These are phyloP conservation scores for Valencia hispanica DNA, from an alignment of 2,797 vertebrate genomes.

Conservation along the genomic window DNA sequence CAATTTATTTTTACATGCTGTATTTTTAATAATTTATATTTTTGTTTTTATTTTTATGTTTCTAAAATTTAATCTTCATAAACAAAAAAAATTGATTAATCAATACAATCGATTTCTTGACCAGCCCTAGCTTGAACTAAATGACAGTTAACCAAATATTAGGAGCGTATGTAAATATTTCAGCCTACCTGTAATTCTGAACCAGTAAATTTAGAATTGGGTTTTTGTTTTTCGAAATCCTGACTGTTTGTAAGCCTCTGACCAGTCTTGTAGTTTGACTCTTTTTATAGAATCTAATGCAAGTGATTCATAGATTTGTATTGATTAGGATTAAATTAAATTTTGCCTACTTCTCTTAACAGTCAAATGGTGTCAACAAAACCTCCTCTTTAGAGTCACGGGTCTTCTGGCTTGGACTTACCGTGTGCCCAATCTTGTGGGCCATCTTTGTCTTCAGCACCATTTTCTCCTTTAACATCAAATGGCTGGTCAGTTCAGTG, in stretches of 20 bases:
- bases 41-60: no score
- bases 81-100: no score
- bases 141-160: not conserved
- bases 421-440: conserved; percentile 91
- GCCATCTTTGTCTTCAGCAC: conserved; percentile 90
- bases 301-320: not conserved
- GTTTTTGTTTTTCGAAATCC: not conserved
- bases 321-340: conserved; percentile 4
- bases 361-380: conserved; percentile 66
- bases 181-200: not conserved
- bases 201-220: not conserved
- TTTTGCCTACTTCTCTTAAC: conserved; percentile 21
- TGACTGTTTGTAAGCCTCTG: not conserved
- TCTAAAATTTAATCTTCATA: no score
- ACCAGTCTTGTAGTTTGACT: not conserved
- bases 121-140: not conserved
- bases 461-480: conserved; percentile 89
- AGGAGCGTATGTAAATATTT: not conserved
- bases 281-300: not conserved
- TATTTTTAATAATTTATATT: not conserved
- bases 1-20: not conserved
- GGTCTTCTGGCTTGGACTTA: conserved; percentile 94
- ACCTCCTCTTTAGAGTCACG: conserved; percentile 85
- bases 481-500: conserved; percentile 91
- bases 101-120: no score